Base-by-base conservation (phyloP, 1,140 invertebrate genomes). In the Bombus terrestris region DNA sequence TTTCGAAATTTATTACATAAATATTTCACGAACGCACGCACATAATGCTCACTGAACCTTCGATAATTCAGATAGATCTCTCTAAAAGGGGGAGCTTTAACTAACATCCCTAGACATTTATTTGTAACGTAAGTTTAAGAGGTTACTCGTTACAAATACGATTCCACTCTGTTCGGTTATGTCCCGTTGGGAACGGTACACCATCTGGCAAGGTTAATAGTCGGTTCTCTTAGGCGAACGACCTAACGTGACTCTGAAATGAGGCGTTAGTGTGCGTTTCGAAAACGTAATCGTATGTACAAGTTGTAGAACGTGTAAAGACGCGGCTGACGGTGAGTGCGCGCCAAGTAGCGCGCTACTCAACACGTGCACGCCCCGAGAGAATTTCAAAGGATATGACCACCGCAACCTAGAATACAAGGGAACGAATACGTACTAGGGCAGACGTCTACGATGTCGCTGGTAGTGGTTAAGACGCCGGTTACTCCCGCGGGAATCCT, bases 401-500 rank as follows among this genome's bases (percentile, higher is more conserved):
- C 80, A 86, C 85, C 78, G 83, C 71, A 83, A 82, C 86, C 82
- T 73, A 22, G 47, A 53, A 53, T 8, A 85, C 72, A 85, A 83
- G 78, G 66, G 88, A 90, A 68, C 41, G n/a, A 37, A 28, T 57
- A 57, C 13, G n/a, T 43, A 41, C n/a, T n/a, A 28, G 28, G n/a
- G 75, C 64, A 68, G 66, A 77, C n/a, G 79, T 76, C 47, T 79
- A 43, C 37, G 53, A 62, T 64, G 73, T 59, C 68, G 64, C 37
- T 69, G 76, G 85, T 69, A 41, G 71, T 64, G 86, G 82, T 73
- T 89, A 86, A 90, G 86, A 79, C 68, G 81, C 68, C 82, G 85
- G 89, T 59, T 81, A 75, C 83, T 93, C 93, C 90, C 92, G 72
- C 80, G 93, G 91, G 93, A 93, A 92, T 93, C 92, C 92, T 92